Evolutionary conservation across 2,797 vertebrate species (phyloP).

Genomic region (Falco columbarius): DNA sequence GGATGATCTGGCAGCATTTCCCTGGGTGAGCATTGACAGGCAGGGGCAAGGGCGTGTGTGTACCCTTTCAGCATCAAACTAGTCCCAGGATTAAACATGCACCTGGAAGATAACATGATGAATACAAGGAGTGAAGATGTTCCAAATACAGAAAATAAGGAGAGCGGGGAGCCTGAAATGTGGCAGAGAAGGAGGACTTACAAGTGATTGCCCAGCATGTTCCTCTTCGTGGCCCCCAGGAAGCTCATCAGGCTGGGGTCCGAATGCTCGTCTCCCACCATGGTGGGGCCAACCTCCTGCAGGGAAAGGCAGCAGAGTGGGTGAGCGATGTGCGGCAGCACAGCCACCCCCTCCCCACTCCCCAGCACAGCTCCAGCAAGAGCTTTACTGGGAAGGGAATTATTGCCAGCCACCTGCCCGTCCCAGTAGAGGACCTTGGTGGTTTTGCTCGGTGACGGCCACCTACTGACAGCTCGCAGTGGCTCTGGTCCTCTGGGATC

Average conservation of each 20-base stretch:
- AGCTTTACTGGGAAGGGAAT: not conserved
- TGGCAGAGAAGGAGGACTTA: constrained; percentile 76
- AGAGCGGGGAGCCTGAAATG: not conserved
- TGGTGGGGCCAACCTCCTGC: constrained; percentile 94
- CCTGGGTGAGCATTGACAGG: not conserved
- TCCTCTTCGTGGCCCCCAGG: constrained; percentile 90
- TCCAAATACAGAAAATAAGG: fast-evolving
- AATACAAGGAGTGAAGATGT: fast-evolving
- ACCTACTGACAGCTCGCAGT: not conserved
- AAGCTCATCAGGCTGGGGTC: constrained; percentile 89
- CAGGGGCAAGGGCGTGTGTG: fast-evolving
- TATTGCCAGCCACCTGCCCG: fast-evolving
- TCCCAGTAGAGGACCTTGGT: not conserved
- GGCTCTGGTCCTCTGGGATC: not conserved
- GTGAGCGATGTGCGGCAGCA: fast-evolving
- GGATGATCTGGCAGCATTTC: not conserved
- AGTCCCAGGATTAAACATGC: fast-evolving
- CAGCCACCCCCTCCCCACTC: fast-evolving
- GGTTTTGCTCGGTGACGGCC: not conserved
- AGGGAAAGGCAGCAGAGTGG: not conserved
- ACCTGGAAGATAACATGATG: not conserved
- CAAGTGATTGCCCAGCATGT: constrained; percentile 93
- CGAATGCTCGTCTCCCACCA: constrained; percentile 92
- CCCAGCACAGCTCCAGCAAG: not conserved
- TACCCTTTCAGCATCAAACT: not conserved